Base-by-base conservation (phyloP, 2,888 invertebrate species). In the Alloplasta piceator region DNA sequence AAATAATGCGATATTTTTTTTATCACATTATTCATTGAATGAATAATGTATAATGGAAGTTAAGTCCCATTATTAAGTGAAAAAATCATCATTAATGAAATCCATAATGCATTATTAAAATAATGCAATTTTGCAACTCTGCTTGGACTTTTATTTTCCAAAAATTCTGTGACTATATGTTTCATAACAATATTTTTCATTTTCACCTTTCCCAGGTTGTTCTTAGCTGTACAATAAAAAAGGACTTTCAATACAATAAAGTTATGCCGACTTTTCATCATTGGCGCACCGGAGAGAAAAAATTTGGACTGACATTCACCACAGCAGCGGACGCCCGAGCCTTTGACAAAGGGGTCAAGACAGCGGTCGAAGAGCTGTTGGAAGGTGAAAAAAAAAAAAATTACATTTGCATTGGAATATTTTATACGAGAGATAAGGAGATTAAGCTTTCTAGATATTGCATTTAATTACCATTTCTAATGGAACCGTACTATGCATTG, bases 231-330 rank as follows among this genome's bases (percentile, higher is more conserved):
- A 96, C 96, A 68, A 97, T 98, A 92, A 98, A 98, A 93, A 97
- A 97, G 92, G 98, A 98, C 93, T 97, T 98, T 93, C 97, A 98
- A 92, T 98, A 98, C 94, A 97, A 98, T 93, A 98, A 98, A 94
- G 98, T 98, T 89, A 98, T 98, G 97, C 98, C 99, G 43, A 98
- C 98, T 60, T 99, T 99, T 94, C 98, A 98, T 94, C 98, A 98
- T 93, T 99, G 98, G 98, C 96, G 96, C 91, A 98, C 98, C 16
- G 98, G 98, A 78, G 98, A 98, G 93, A 97, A 98, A 93, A 96
- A 97, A 86, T 98, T 98, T 93, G 99, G 98, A 66, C 94, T 99
- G 86, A 98, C 98, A 70, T 99, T 99, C 94, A 98, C 98, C 93
- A 98, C 98, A 70, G 98, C 98, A 48, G 98, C 98, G 6, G 97